Conservation (phyloP, 1,140 invertebrate genomes). For the Drosophila jambulina region DNA sequence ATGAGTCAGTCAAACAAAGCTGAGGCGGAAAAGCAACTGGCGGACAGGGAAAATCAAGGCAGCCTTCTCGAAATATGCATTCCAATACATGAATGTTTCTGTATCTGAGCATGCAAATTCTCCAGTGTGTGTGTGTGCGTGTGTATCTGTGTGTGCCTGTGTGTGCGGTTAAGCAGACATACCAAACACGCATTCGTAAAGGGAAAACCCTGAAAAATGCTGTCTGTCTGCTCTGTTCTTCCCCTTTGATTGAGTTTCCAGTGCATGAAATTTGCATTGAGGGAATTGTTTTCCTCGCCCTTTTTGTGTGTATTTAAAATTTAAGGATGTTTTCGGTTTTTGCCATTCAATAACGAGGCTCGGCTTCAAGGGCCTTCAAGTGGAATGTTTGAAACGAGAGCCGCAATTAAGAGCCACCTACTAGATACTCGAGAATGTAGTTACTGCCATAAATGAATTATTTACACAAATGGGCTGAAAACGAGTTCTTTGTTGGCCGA, state of each 20-base stretch:
- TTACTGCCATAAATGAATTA: constrained; percentile 30
- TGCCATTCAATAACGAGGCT: constrained; percentile 12
- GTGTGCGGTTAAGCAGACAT: constrained; percentile 50
- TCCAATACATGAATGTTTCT: constrained; percentile 11
- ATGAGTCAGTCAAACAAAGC: not conserved
- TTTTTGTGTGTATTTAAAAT: constrained; percentile 35
- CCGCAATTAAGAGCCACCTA: constrained; percentile 25
- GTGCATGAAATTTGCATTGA: constrained; percentile 65
- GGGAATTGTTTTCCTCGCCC: constrained; percentile 57
- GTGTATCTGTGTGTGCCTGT: constrained; percentile 29
- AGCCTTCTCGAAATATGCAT: constrained; percentile 46
- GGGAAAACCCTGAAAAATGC: constrained; percentile 35
- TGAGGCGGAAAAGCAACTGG: constrained; percentile 10
- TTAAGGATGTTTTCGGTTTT: constrained; percentile 17
- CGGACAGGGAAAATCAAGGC: constrained; percentile 54
- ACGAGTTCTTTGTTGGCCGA: not conserved
- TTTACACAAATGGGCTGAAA: constrained; percentile 10
- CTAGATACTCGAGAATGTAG: constrained; percentile 16
- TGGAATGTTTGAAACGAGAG: constrained; percentile 36
- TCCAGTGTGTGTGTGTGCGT: constrained; percentile 23
- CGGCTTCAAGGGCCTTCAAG: constrained; percentile 16
- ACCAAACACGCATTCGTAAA: constrained; percentile 36
- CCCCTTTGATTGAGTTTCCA: constrained; percentile 51
- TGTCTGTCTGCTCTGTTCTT: constrained; percentile 20
- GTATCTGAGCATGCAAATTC: constrained; percentile 18